Percentiles rank a stretch among this genome's conserved stretches.
Evolutionary conservation across 2,113 vertebrate genomes (phyloP).

Genomic region (Epinephelus fuscoguttatus): DNA sequence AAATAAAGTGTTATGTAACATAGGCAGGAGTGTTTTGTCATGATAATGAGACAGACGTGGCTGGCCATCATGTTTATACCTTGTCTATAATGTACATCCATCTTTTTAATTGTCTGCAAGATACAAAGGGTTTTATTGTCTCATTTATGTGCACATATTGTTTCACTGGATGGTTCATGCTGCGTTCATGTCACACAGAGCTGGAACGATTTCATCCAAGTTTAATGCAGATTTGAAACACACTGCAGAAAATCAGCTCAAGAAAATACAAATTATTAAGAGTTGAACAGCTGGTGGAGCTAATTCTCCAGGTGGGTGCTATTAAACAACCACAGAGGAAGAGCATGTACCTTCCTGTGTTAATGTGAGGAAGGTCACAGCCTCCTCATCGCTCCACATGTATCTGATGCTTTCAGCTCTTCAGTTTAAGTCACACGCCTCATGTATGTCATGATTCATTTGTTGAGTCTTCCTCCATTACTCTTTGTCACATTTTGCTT

Average conservation of each 20-base stretch:
- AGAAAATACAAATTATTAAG: not conserved
- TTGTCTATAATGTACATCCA: conserved; percentile 55
- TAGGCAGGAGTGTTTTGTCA: conserved; percentile 37
- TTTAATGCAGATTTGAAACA: too few relatives aligned
- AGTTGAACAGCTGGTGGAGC: not conserved
- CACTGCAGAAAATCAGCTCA: not conserved
- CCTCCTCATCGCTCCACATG: too few relatives aligned
- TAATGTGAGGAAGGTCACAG: too few relatives aligned
- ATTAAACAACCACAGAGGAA: too few relatives aligned
- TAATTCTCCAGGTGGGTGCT: too few relatives aligned
- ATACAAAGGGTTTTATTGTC: not conserved
- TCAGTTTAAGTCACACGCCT: too few relatives aligned
- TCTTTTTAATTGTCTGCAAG: conserved; percentile 16
- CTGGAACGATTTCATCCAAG: not conserved
- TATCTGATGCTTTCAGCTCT: too few relatives aligned
- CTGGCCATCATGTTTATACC: conserved; percentile 66
- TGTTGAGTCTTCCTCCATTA: too few relatives aligned
- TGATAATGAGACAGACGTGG: conserved; percentile 45
- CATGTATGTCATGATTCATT: too few relatives aligned
- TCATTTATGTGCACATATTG: conserved; percentile 5
- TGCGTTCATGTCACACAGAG: conserved; percentile 18
- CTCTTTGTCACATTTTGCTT: too few relatives aligned
- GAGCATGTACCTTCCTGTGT: too few relatives aligned
- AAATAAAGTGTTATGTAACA: conserved; percentile 45
- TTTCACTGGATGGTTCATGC: conserved; percentile 1